Evolutionary conservation across 2,888 invertebrate species (phyloP), one percentile per base, ranked within the genome.

Genomic region (Luperina nickerlii): DNA sequence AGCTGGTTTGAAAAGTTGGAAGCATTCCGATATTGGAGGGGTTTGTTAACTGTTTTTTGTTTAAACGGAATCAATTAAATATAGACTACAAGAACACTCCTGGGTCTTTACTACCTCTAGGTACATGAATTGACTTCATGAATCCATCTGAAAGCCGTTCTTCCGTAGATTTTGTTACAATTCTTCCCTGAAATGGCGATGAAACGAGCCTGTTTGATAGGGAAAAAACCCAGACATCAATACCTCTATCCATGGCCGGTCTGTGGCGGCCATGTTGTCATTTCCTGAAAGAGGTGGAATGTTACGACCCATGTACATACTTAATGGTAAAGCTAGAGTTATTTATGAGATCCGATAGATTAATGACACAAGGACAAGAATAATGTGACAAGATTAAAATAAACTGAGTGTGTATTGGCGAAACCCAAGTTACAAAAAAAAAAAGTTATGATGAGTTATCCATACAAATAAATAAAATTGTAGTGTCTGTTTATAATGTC

Each of bases 221-320:
- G 84, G 76, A 63, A 81, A 82, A 74, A 65, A 57, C 72, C 68
- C 69, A 73, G 75, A 65, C 82, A 66, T 76, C 82, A 85, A 82
- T 85, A 85, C 81, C 79, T 68, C 66, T 62, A 32, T 32, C 74
- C 75, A 76, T 76, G 71, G 67, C 24, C 57, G 63, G 75, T 74
- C 45, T 48, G n/a, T 68, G 76, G 78, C 86, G n/a, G 85, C 86
- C 85, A 85, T 85, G 57, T 85, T 85, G 82, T n/a, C 48, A 74
- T 74, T 77, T 74, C 62, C 68, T 71, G 48, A 60, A 42, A 48
- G 65, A 85, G 71, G 78, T 74, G 68, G 74, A 77, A 70, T 45
- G n/a, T 78, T 71, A 74, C 78, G 67, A 72, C 62, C 63, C 32
- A 51, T 48, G 65, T 82, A 76, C 66, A 42, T 48, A 67, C 45